Base-by-base conservation (phyloP, 2,888 invertebrate species). In the Trilocha varians region DNA sequence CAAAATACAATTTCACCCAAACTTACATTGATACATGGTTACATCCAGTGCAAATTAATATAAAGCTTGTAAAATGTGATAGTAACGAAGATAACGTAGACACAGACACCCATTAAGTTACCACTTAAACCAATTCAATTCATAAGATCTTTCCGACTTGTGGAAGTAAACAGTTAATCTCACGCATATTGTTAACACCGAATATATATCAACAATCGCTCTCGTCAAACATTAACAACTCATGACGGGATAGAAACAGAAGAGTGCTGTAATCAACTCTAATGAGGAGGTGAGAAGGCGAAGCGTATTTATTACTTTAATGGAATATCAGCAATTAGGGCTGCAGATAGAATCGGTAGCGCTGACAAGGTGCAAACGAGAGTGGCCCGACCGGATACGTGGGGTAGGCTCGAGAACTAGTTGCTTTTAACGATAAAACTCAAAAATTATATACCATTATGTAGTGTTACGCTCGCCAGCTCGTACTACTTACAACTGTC, bases 301-400 rank as follows among this genome's bases (percentile, higher is more conserved):
- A 65, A 67, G 64, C 70, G 69, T 80, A 78, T 79, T 78, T 82
- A 83, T 79, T 78, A 80, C 73, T 77, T 75, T 80, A 80, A 83
- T 80, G 82, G 82, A 83, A 80, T 83, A 82, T 84, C 77, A 80
- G 78, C 80, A 83, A 84, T 83, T 83, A 84, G 78, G 67, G 65
- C 55, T 57, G 54, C 52, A 71, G 83, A 82, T 82, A 78, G 77
- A 77, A 84, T 84, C 84, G 65, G 78, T 70, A 71, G 77, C 73
- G 78, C 83, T 83, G 84, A 83, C 84, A 84, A 83, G 83, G 80
- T 84, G 84, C 80, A 84, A 84, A 83, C 83, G 80, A 80, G 83
- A 79, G 76, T 78, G 71, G 65, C 62, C 59, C 55, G 57, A 72
- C 82, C 79, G 82, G 83, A 82, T 75, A 69, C 70, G 66, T 67